These are phyloP conservation scores for Melanotaenia parkinsoni DNA, from an alignment of 2,797 vertebrate species.

Conservation along the genomic window DNA sequence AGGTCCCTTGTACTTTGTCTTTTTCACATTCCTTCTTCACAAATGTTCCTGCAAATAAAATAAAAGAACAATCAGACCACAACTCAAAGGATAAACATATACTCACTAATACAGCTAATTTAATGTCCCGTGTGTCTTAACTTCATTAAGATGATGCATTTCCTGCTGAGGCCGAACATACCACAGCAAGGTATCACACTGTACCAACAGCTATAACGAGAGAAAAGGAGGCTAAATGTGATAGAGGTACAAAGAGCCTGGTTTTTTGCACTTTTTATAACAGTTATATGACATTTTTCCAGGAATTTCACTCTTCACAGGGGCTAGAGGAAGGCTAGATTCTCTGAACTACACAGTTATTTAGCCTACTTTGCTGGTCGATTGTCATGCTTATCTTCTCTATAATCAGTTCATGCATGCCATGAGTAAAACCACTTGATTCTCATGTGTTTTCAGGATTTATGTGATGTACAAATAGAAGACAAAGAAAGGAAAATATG, in stretches of 20 bases:
- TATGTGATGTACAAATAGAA: slow-evolving; percentile 18
- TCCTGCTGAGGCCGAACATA: slow-evolving; percentile 32
- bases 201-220: neutral
- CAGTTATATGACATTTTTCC: slow-evolving; percentile 1
- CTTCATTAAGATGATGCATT: neutral
- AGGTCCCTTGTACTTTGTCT: slow-evolving; percentile 71
- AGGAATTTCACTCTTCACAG: slow-evolving; percentile 14
- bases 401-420: slow-evolving; percentile 27
- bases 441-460: slow-evolving; percentile 46
- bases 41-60: slow-evolving; percentile 75
- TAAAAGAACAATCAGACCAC: slow-evolving; percentile 3
- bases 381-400: slow-evolving; percentile 20
- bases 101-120: neutral
- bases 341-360: slow-evolving; percentile 20
- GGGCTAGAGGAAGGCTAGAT: neutral
- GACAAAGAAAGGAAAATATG: neutral
- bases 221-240: neutral
- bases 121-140: neutral
- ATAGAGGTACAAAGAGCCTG: neutral
- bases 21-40: slow-evolving; percentile 76
- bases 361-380: slow-evolving; percentile 10
- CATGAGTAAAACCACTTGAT: slow-evolving; percentile 42
- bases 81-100: neutral
- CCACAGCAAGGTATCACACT: neutral
- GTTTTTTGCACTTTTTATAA: neutral